Base-by-base conservation (phyloP, 2,797 vertebrate genomes). In the Ceryle rudis region DNA sequence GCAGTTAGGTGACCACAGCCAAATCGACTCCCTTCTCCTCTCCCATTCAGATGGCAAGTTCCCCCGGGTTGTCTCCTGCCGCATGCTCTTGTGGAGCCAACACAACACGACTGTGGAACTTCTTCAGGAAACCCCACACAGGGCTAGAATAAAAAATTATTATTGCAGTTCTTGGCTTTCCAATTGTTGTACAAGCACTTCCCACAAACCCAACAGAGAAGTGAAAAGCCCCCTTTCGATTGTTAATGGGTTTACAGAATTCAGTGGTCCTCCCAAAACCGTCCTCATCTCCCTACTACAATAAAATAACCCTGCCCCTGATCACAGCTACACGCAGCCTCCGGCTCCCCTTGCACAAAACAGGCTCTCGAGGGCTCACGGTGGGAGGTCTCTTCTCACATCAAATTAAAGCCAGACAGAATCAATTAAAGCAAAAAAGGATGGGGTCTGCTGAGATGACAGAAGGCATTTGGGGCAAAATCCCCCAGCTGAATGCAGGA, bases 381-480 rank as follows among this genome's bases (percentile, higher is more conserved):
- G 60, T 94, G 96, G 97, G 97, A 98, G 97, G 97, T 96, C 97
- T 89, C 12, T 83, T 84, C 87, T 87, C 79, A 44, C 95, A 94
- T 91, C 93, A 95, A 96, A 95, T 96, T 95, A 95, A 94, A 96
- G 67, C 89, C 96, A 97, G 97, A 86, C 88, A 95, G 93, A 96
- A 97, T 6, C 88, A 97, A 98, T 98, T 97, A 97, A 97, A 96
- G 86, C 73, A 96, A 94, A 97, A 97, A 96, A 97, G 85, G 92
- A 92, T 78, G 51, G 88, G 79, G 60, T 92, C 96, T 96, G 93
- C 93, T 91, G 83, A 93, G 85, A 97, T 33, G 83, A 29, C 89
- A 78, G 77, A 39, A 94, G 65, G 49, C 64, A 91, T 91, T 80
- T 84, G 90, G 92, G 94, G 79, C 46, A 81, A 94, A 85, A 73